Conservation (phyloP, 1,140 invertebrate genomes). For the Lepidotrigona ventralis region DNA sequence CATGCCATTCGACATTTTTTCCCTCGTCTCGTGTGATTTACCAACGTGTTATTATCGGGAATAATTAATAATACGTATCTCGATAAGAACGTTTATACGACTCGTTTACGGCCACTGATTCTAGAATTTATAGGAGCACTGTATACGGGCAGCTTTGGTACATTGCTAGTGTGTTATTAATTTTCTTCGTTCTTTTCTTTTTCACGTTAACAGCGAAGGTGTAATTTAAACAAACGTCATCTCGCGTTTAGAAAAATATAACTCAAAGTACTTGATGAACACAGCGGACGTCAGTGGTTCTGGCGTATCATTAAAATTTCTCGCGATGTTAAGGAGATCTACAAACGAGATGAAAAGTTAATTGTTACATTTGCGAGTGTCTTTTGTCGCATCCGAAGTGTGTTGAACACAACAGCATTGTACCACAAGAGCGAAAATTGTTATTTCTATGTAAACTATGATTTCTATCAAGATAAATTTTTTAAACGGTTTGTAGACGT, state of each 20-base stretch:
- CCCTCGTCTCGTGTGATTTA: background rate
- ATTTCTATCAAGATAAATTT: background rate
- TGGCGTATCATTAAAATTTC: background rate
- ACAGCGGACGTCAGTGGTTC: background rate
- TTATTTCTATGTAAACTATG: background rate
- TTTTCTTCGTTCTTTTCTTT: background rate
- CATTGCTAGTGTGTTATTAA: slow-evolving; percentile 4
- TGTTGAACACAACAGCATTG: background rate
- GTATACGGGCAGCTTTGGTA: background rate
- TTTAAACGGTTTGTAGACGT: background rate
- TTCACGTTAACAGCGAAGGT: background rate
- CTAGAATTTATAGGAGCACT: background rate
- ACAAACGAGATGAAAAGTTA: background rate
- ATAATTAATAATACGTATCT: slow-evolving; percentile 9
- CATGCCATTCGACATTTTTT: background rate
- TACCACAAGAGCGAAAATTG: background rate
- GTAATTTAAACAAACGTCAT: no score
- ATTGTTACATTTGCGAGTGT: background rate
- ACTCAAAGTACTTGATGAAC: background rate
- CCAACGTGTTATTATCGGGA: background rate
- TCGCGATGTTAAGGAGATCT: background rate
- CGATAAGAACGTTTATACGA: no score
- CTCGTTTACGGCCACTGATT: background rate
- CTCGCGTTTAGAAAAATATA: background rate
- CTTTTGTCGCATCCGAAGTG: background rate